These are phyloP conservation scores for Cricetomys ansorgei DNA, from an alignment of 2,113 vertebrate species.

Conservation along the genomic window DNA sequence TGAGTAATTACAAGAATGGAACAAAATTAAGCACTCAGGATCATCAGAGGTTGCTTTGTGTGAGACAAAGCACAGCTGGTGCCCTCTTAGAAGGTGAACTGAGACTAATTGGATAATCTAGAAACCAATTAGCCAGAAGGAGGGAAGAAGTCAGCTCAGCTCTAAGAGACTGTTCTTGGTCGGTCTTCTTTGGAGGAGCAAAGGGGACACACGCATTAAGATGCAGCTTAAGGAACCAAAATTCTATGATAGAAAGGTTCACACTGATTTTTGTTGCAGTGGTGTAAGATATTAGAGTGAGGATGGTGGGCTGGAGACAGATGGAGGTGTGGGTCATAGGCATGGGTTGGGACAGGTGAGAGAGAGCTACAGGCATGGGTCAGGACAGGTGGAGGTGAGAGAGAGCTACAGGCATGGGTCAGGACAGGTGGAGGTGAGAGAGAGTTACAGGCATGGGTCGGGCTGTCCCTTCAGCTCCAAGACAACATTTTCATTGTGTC, in stretches of 20 bases:
- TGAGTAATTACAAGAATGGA: constrained; percentile 41
- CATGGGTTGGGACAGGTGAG: too few species aligned
- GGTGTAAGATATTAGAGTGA: not conserved
- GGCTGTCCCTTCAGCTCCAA: not conserved
- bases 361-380: not conserved
- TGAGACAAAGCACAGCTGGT: constrained; percentile 60
- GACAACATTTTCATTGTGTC: not conserved
- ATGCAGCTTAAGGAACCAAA: not conserved
- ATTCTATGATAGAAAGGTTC: not conserved
- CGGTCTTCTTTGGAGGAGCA: not conserved
- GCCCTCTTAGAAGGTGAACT: constrained; percentile 61
- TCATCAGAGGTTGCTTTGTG: constrained; percentile 53
- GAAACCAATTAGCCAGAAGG: constrained; percentile 55
- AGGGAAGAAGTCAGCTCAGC: constrained; percentile 4
- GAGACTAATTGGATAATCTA: constrained; percentile 69
- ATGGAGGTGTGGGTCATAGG: not conserved
- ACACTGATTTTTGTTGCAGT: not conserved
- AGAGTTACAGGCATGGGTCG: not conserved
- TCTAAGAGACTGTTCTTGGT: constrained; percentile 10
- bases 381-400: too few species aligned
- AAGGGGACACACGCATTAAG: not conserved
- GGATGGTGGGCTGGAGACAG: not conserved
- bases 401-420: not conserved
- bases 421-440: not conserved
- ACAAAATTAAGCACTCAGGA: constrained; percentile 26